phyloP scores from a whole-genome alignment of 2,888 invertebrate species.

The Sinodicranocentrus sp. region DNA sequence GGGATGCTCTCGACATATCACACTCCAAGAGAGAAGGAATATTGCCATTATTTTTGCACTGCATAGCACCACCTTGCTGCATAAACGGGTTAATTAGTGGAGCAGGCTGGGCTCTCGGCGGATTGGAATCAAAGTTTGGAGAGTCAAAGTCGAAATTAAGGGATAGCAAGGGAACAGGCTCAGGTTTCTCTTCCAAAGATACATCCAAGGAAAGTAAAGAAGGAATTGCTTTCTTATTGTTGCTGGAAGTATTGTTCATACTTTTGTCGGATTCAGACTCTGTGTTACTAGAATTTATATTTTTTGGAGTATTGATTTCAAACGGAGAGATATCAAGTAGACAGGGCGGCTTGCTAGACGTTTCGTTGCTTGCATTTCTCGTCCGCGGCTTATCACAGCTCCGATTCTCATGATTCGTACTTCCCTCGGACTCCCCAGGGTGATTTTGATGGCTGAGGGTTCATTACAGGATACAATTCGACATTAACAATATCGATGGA shows the following conservation, averaged over 20 bases:
- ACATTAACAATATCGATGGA: conserved; percentile 69
- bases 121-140: no score
- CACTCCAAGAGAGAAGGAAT: conserved; percentile 61
- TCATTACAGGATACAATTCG: conserved; percentile 69
- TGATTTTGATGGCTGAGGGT: conserved; percentile 66
- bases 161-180: conserved; percentile 49
- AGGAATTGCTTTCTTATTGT: conserved; percentile 47
- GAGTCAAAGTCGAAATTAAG: conserved; percentile 50
- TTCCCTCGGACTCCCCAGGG: conserved; percentile 43
- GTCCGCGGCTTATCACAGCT: conserved; percentile 55
- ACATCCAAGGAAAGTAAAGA: conserved; percentile 55
- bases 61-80: no score
- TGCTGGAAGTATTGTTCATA: conserved; percentile 28
- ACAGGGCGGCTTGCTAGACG: conserved; percentile 50
- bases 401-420: conserved; percentile 55
- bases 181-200: conserved; percentile 40
- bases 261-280: conserved; percentile 26
- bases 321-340: conserved; percentile 66
- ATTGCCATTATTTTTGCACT: conserved; percentile 49
- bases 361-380: conserved; percentile 38
- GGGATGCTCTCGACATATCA: conserved; percentile 21
- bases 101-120: conserved; percentile 27
- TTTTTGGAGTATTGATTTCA: conserved; percentile 60
- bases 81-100: conserved; percentile 36
- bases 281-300: not conserved